Evolutionary conservation across 2,797 vertebrate genomes (phyloP).

Genomic region (Schizopygopsis malacanthus): DNA sequence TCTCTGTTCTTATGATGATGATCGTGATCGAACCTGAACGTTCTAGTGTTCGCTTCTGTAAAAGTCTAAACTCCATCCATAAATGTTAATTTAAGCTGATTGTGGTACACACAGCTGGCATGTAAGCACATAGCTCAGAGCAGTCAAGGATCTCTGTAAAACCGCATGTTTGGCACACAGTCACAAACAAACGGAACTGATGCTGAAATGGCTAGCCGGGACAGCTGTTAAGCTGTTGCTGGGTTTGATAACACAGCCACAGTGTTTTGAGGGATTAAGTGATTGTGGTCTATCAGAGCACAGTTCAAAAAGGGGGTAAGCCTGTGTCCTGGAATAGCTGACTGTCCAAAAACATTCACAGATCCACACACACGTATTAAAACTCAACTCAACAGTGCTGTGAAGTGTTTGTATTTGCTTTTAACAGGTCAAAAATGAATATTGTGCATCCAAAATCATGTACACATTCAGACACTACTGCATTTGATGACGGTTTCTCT

Average conservation of each 20-base stretch:
- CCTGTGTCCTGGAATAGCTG: constrained; percentile 75
- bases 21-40: neutral
- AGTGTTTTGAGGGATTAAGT: constrained; percentile 74
- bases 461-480: neutral
- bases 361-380: neutral
- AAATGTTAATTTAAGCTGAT: constrained; percentile 12
- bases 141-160: constrained; percentile 2
- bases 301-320: constrained; percentile 65
- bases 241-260: constrained; percentile 70
- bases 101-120: neutral
- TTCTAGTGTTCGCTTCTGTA: neutral
- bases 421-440: neutral
- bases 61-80: neutral
- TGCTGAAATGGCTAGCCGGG: neutral
- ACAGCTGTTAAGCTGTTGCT: constrained; percentile 20
- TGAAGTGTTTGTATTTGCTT: neutral
- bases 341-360: constrained; percentile 53
- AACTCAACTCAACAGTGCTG: neutral
- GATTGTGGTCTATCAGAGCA: constrained; percentile 74
- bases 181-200: neutral
- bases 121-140: constrained; percentile 1
- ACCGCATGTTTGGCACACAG: constrained; percentile 25
- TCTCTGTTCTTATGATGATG: neutral
- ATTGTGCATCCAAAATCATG: neutral
- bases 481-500: neutral